Conservation (phyloP, 1,140 invertebrate genomes). For the Leptopilina boulardi region DNA sequence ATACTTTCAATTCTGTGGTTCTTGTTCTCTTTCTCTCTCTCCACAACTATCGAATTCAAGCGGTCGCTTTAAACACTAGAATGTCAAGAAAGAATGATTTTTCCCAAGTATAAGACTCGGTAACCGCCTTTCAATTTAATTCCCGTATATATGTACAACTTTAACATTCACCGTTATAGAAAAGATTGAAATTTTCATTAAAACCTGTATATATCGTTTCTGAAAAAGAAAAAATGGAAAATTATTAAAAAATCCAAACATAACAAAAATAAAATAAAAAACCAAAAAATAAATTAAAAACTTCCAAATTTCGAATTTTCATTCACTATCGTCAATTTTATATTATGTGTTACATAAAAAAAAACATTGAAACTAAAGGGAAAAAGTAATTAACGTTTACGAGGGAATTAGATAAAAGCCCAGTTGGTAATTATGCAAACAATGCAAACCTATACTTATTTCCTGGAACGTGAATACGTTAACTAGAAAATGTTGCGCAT, state of each 20-base stretch:
- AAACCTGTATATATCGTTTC: neutral
- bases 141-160: neutral
- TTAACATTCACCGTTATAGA: neutral
- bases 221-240: neutral
- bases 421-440: constrained; percentile 1
- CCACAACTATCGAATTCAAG: constrained; percentile 3
- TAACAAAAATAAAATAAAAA: too few species aligned
- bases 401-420: neutral
- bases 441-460: neutral
- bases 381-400: constrained; percentile 14
- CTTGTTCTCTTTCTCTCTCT: neutral
- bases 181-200: neutral
- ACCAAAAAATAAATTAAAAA: too few species aligned
- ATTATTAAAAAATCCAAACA: too few species aligned
- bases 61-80: neutral
- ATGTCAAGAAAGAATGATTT: constrained; percentile 16
- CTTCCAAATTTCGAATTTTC: too few species aligned
- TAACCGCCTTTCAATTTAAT: constrained; percentile 17
- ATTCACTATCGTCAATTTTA: too few species aligned
- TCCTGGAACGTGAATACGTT: neutral
- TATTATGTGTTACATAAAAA: neutral
- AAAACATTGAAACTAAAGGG: neutral
- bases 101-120: constrained; percentile 13
- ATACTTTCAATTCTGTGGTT: constrained; percentile 13
- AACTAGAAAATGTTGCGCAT: constrained; percentile 4